Evolutionary conservation across 2,113 vertebrate genomes (phyloP), one percentile per base, ranked within the genome.

Genomic region (Ailuropoda melanoleuca): DNA sequence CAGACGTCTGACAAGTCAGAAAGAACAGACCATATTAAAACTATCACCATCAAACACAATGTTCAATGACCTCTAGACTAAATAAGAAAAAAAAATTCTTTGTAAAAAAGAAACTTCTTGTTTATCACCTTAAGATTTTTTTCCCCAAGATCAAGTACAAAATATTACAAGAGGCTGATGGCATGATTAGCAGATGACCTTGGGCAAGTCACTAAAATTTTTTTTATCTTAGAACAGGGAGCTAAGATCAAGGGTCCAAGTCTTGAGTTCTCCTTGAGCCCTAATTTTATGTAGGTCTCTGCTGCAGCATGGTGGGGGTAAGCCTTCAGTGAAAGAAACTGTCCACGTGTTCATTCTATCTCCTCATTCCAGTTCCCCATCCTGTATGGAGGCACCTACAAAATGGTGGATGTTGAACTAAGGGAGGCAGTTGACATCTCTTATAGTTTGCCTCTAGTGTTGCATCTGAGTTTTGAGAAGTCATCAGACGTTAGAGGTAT

Each of bases 201-300:
- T 64, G 88, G 31, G 43, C 26, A 96, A 78, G 60, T 81, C 94
- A 92, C 31, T 90, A 92, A 53, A 74, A 93, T 50, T 95, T 56
- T 89, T 83, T 46, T 68, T 77, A 77, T 81, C 82, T 92, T 70
- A 72, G 70, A 8, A 88, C 83, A 94, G 5, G 12, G 12, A 66
- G 39, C 24, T 60, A 26, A 75, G 0, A 29, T 90, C 66, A 93
- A 48, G 26, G 10, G 10, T 93, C 48, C 39, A 58, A 86, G 43
- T 55, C n/a, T 53, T 53, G 26, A 95, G 39, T 55, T 84, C 62
- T 66, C 64, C 60, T 83, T 91, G 53, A 1, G 8, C 72, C 13
- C 43, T 21, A 72, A 93, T 34, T 26, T 62, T 48, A 13, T 6
- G 24, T 13, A 26, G 21, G 14, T 48, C 34, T 91, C 75, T 6